Evolutionary conservation across 1,140 invertebrate species (phyloP).

Genomic region (silkworm (Bombyx mori)): DNA sequence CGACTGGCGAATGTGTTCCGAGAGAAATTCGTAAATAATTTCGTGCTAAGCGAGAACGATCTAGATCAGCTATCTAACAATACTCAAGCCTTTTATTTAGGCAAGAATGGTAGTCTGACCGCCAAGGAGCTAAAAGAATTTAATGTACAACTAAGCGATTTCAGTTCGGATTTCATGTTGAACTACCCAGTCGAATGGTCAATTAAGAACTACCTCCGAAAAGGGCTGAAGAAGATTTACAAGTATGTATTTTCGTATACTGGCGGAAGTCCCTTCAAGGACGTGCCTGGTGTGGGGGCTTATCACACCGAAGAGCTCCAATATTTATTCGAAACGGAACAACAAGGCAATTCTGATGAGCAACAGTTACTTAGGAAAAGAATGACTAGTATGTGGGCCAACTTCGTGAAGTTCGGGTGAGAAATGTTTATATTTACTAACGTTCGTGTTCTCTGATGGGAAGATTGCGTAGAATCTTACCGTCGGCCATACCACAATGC

Average conservation of each 20-base stretch:
- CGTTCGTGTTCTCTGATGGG: too few species aligned
- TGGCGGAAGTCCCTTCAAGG: conserved; percentile 17
- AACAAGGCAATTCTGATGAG: conserved; percentile 8
- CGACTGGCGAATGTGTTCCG: conserved; percentile 10
- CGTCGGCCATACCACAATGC: too few species aligned
- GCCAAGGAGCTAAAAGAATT: conserved; percentile 7
- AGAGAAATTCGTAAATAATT: conserved; percentile 13
- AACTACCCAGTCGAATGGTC: conserved; percentile 18
- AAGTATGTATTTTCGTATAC: conserved; percentile 27
- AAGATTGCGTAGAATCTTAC: too few species aligned
- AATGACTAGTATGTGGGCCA: conserved; percentile 23
- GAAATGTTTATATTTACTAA: background rate
- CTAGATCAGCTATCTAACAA: conserved; percentile 8
- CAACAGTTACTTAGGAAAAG: conserved; percentile 15
- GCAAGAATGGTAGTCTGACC: conserved; percentile 7
- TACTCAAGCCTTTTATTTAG: conserved; percentile 19
- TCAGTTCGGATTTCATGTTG: conserved; percentile 17
- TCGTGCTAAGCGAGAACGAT: conserved; percentile 11
- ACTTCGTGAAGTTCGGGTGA: conserved; percentile 27
- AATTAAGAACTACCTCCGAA: conserved; percentile 13
- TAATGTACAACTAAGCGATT: conserved; percentile 15
- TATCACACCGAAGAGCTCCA: conserved; percentile 25
- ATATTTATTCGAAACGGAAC: conserved; percentile 15
- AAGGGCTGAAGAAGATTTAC: conserved; percentile 11
- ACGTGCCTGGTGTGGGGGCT: conserved; percentile 21